Evolutionary conservation across 2,113 vertebrate genomes (phyloP), one percentile per base, ranked within the genome.

Genomic region (Cyrtonyx montezumae): DNA sequence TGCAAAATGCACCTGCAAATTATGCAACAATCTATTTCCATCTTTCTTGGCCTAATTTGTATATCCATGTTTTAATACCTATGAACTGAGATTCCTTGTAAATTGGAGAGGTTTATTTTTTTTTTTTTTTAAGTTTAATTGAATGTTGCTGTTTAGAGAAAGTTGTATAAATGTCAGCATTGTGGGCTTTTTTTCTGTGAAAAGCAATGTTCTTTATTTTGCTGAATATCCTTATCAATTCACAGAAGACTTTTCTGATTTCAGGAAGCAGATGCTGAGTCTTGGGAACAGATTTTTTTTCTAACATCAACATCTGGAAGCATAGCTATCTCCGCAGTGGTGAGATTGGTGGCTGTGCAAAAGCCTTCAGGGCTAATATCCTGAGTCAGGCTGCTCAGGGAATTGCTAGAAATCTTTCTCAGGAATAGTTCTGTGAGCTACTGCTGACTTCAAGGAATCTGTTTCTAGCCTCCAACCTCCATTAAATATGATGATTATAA

Each of bases 351-450:
- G 91, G 45, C 74, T 87, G 58, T 67, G 59, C 66, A 82, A 92
- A 92, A 94, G 70, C 74, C 87, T 96, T 86, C 71, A 74, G 91
- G 94, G 81, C 86, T 96, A 79, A 87, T 73, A 91, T 96, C 74
- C 80, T 82, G 87, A 91, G 74, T 92, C 91, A 95, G 67, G 78
- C 70, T 93, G 88, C 84, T 92, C 45, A 89, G 95, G 94, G 96
- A 96, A 94, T 96, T 96, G 80, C 94, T 87, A 76, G 53, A 95
- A 96, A 59, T 92, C 63, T 94, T 96, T 96, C 95, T 94, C 88
- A 95, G 88, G 81, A 94, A 93, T 93, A 94, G 82, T 81, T 95
- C 83, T 87, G 79, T 84, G 84, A 93, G 75, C 91, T 95, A 91
- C 34, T 95, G 88, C 92, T 95, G 96, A 94, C 95, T 95, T 81